These are phyloP conservation scores for Cephus pygmeus DNA, from an alignment of 2,888 invertebrate genomes.

Conservation along the genomic window DNA sequence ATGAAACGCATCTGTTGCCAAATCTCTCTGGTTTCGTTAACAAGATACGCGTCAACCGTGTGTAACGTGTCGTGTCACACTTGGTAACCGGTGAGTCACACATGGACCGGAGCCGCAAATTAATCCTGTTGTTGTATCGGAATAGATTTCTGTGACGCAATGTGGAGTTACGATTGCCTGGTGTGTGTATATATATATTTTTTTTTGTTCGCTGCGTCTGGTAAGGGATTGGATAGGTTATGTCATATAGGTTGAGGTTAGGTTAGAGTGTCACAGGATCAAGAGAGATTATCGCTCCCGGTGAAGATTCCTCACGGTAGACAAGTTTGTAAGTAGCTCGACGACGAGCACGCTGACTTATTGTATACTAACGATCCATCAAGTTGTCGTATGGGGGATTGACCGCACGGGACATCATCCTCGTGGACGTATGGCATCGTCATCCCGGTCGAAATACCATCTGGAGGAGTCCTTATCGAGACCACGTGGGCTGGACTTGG, in stretches of 20 bases:
- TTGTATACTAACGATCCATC: constrained; percentile 45
- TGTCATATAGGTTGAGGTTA: not conserved
- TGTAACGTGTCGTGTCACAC: constrained; percentile 17
- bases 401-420: constrained; percentile 10
- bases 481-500: not conserved
- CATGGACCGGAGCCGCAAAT: not conserved
- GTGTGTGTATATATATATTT: not conserved
- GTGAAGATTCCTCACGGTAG: not conserved
- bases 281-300: not conserved
- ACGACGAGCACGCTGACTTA: constrained; percentile 43
- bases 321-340: constrained; percentile 8
- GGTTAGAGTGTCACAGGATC: not conserved
- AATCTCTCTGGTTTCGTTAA: constrained; percentile 32
- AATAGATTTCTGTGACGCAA: not conserved
- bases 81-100: not conserved
- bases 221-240: not conserved
- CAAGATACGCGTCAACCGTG: constrained; percentile 28
- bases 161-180: not conserved
- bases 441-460: not conserved
- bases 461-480: not conserved
- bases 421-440: not conserved
- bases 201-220: not conserved
- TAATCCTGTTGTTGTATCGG: not conserved
- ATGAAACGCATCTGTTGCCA: constrained; percentile 52
- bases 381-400: constrained; percentile 38